phyloP scores from a whole-genome alignment of 2,888 invertebrate genomes.

The Scrobipalpa costella region DNA sequence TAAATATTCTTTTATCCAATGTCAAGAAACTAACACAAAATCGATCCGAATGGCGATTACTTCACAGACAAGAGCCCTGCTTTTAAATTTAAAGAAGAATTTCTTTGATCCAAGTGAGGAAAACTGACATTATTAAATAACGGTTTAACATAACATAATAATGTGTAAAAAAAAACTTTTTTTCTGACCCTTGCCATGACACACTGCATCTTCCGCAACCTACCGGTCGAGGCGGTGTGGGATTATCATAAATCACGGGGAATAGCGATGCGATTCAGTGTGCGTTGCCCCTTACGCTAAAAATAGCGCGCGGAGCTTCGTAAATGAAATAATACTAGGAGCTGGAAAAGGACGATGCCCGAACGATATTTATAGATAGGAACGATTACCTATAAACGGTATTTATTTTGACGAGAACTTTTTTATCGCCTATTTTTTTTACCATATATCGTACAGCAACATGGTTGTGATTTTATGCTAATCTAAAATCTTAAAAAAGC shows the following conservation, averaged over 20 bases:
- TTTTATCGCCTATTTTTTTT: too few species aligned
- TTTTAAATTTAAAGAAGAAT: too few species aligned
- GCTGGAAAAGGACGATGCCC: slow-evolving; percentile 16
- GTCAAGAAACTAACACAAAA: too few species aligned
- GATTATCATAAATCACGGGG: slow-evolving; percentile 31
- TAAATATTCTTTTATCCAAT: too few species aligned
- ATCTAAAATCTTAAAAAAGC: too few species aligned
- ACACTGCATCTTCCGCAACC: neutral
- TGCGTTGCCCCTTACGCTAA: slow-evolving; percentile 28
- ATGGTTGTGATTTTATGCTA: too few species aligned
- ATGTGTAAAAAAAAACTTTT: neutral
- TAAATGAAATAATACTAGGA: slow-evolving; percentile 26
- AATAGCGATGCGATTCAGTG: slow-evolving; percentile 29
- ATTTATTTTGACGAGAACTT: neutral
- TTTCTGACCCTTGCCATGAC: neutral
- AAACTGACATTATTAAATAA: too few species aligned
- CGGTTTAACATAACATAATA: too few species aligned
- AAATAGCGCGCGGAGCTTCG: slow-evolving; percentile 25
- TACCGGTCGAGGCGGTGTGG: slow-evolving; percentile 29
- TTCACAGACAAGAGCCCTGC: too few species aligned
- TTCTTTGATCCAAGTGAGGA: too few species aligned
- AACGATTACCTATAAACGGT: neutral
- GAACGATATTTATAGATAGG: slow-evolving; percentile 17
- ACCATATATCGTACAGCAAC: neutral
- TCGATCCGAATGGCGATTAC: too few species aligned